Percentiles rank a stretch among this genome's conserved stretches.
These are phyloP conservation scores for Pelochelys cantorii DNA, from an alignment of 2,797 vertebrate species.

Conservation along the genomic window DNA sequence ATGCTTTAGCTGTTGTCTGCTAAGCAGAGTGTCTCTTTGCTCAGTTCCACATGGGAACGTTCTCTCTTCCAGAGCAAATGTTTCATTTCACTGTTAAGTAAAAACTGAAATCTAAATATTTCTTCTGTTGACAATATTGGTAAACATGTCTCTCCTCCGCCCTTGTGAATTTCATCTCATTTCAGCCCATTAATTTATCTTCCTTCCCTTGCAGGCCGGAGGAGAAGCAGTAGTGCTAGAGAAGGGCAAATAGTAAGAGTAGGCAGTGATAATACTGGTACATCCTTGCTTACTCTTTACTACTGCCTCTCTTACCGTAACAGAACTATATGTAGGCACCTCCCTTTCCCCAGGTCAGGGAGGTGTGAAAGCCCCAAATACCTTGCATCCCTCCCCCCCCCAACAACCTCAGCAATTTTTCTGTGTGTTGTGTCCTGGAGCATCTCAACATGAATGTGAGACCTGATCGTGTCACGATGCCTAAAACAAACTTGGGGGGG, in stretches of 20 bases:
- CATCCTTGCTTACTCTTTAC: neutral
- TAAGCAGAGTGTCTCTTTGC: constrained; percentile 27
- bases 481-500: neutral
- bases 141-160: constrained; percentile 24
- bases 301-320: fast-evolving
- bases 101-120: constrained; percentile 59
- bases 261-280: neutral
- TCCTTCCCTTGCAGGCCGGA: neutral
- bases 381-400: constrained; percentile 7
- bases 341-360: constrained; percentile 19
- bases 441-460: neutral
- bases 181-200: constrained; percentile 32
- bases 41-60: neutral
- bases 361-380: neutral
- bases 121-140: constrained; percentile 49
- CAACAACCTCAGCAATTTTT: neutral
- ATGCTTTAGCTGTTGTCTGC: constrained; percentile 27
- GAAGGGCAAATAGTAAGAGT: neutral
- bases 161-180: constrained; percentile 51
- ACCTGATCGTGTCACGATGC: neutral
- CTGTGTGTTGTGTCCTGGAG: neutral
- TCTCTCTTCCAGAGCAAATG: neutral
- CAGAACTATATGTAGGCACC: neutral
- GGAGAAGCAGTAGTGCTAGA: constrained; percentile 5
- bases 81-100: constrained; percentile 48